These are phyloP conservation scores for Pararge aegeria DNA, from an alignment of 1,140 invertebrate species.

Conservation along the genomic window DNA sequence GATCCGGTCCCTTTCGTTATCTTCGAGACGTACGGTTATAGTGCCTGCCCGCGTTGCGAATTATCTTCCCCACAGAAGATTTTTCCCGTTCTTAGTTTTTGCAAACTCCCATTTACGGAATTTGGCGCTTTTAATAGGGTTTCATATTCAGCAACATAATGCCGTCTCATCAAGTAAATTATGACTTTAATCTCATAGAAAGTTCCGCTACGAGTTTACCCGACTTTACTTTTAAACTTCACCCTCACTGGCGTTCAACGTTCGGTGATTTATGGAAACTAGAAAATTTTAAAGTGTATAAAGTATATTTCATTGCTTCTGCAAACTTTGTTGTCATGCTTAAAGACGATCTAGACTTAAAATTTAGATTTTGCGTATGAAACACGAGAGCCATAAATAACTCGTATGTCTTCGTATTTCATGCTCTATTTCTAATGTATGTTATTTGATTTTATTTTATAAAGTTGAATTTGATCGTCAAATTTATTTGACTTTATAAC, in stretches of 20 bases:
- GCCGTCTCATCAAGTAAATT: constrained; percentile 68
- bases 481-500: neutral
- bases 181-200: constrained; percentile 72
- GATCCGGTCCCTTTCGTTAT: constrained; percentile 64
- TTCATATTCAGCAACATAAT: constrained; percentile 67
- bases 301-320: constrained; percentile 66
- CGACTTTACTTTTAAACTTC: constrained; percentile 70
- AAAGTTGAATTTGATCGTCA: neutral
- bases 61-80: constrained; percentile 38
- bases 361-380: constrained; percentile 34
- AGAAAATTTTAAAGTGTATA: constrained; percentile 67
- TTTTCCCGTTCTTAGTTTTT: constrained; percentile 46
- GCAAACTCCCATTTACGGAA: constrained; percentile 51
- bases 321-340: constrained; percentile 60
- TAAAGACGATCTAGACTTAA: constrained; percentile 57
- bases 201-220: constrained; percentile 62
- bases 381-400: constrained; percentile 29
- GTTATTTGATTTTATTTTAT: constrained; percentile 23
- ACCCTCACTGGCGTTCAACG: constrained; percentile 58
- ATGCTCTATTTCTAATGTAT: constrained; percentile 19
- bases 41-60: constrained; percentile 34
- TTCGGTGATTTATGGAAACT: constrained; percentile 74
- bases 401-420: constrained; percentile 23
- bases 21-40: constrained; percentile 59
- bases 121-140: constrained; percentile 54